Evolutionary conservation across 2,888 invertebrate species (phyloP), one percentile per base, ranked within the genome.

Genomic region (Oxystoma pomonae): DNA sequence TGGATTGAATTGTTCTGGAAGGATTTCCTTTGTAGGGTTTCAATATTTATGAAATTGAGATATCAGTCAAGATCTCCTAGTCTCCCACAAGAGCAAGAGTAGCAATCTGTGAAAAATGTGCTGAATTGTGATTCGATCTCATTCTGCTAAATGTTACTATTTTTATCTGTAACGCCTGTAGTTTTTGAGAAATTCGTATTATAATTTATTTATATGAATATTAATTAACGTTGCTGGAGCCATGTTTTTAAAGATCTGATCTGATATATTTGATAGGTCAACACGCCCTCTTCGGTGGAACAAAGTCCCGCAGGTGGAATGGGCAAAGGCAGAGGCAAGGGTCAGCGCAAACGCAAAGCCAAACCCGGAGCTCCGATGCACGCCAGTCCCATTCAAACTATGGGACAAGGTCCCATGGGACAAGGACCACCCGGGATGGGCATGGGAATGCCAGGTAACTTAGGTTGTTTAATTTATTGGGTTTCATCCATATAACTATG

Each of bases 251-350:
- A 17, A 1, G 12, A 22, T 1, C n/a, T 56, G 16, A 17, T 50
- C 58, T 58, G 58, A 20, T 21, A 21, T 55, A 7, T 12, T 35
- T 35, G 3, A 35, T 12, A 86, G 79, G 87, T 87, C 3, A 87
- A 88, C 71, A 88, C 87, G 0, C 89, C 84, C 73, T 89, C 84
- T 67, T 90, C 84, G 71, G 84, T 85, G 72, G 91, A 87, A 75
- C 90, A 86, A 74, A 89, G 86, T 65, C 89, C 85, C 74, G 73
- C 74, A 16, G 71, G 76, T 5, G 71, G 76, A 5, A 68, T 77
- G 1, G 83, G 84, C 7, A 84, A 85, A 72, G 83, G 85, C 20
- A 72, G 77, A 22, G 85, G 73, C 75, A 78, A 86, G 84, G 75
- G 80, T 74, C 71, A 80, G 79, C 70, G 82, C 81, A 82, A 82